Base-by-base conservation (phyloP, 2,797 vertebrate genomes). In the Psittacula derbiana region DNA sequence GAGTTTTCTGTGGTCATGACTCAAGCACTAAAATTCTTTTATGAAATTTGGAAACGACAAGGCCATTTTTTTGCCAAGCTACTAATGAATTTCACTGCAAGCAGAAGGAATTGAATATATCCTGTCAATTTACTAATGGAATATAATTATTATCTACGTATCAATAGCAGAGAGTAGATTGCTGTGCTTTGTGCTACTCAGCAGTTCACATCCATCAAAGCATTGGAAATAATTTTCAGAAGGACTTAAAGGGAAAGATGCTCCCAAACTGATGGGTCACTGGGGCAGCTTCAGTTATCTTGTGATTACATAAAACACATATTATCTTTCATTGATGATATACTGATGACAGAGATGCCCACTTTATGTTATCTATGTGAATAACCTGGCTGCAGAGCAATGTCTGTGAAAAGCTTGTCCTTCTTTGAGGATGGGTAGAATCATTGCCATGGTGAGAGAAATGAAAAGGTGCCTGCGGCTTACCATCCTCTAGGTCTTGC, bases 101-200 rank as follows among this genome's bases (percentile, higher is more conserved):
- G 78, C 8, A 76, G 94, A 90, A 82, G 57, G 61, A 94, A 80
- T 80, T 71, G 0, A 81, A 82, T 72, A 71, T 65, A 87, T 88
- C 64, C 74, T 82, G 83, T 67, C 71, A 94, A 73, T 88, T 96
- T 76, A 47, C 76, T 94, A 97, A 96, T 93, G 94, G 83, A 93
- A 82, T 83, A 20, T 72, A 85, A 82, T 85, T 67, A 93, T 78
- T 74, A 61, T 67, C 67, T 65, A 8, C 2, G 5, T 76, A 57
- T 84, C 79, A 92, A 92, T 82, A 88, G 61, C 5, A 30, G 67
- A 88, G 9, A 52, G 69, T 70, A 75, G 15, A 96, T 38, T 76
- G 38, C 60, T 76, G 73, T 30, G 72, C 33, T 91, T 86, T 12
- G 4, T 88, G 41, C 78, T 91, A 58, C 41, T 91, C 70, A 88